Evolutionary conservation across 2,888 invertebrate genomes (phyloP).

Genomic region (Tachystola acroxantha): DNA sequence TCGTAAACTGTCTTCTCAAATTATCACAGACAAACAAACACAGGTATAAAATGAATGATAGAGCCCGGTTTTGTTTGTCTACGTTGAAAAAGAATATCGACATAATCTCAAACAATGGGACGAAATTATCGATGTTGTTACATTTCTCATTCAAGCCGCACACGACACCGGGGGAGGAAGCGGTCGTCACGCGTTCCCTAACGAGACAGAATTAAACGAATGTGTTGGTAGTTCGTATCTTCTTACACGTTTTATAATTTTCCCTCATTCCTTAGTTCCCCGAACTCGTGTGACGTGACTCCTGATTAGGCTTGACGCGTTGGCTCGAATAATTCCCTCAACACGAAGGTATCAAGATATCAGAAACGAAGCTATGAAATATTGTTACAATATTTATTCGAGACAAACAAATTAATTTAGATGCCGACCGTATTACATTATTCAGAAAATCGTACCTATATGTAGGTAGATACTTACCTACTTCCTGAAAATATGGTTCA

Average conservation of each 20-base stretch:
- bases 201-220: conserved; percentile 69
- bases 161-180: conserved; percentile 60
- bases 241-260: conserved; percentile 57
- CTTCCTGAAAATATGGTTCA: too few species aligned
- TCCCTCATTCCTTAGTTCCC: conserved; percentile 56
- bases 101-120: not conserved
- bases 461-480: too few species aligned
- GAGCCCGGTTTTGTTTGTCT: too few species aligned
- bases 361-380: too few species aligned
- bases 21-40: too few species aligned
- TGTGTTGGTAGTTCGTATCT: conserved; percentile 47
- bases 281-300: conserved; percentile 27
- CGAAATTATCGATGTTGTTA: conserved; percentile 24
- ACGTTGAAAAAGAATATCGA: conserved; percentile 20
- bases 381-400: too few species aligned
- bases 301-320: conserved; percentile 48
- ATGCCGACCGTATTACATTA: too few species aligned
- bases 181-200: conserved; percentile 55
- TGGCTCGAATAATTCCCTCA: conserved; percentile 37
- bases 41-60: too few species aligned
- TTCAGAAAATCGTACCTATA: too few species aligned
- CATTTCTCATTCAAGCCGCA: conserved; percentile 51
- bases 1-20: too few species aligned
- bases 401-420: too few species aligned
- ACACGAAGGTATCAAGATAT: too few species aligned